Base-by-base conservation (phyloP, 2,888 invertebrate species). In the Pyralis farinalis region DNA sequence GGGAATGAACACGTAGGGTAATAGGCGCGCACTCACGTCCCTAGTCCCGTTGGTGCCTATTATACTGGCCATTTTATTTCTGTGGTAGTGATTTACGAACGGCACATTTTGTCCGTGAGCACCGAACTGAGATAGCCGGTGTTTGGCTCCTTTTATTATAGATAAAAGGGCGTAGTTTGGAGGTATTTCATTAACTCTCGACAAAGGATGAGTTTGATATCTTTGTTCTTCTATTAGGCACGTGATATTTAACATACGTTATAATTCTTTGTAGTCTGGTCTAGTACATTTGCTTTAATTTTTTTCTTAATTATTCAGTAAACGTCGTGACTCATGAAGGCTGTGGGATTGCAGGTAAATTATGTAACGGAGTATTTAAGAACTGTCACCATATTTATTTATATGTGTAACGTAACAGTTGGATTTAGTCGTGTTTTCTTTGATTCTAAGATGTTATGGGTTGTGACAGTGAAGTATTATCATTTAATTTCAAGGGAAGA, bases 81-180 rank as follows among this genome's bases (percentile, higher is more conserved):
- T 41, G 40, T 50, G 41, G 40, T 39, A 48, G 59, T 74, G 72
- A 78, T 78, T 75, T 74, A 76, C 61, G 44, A 54, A 43, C 50
- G 57, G 62, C 55, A 60, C 68, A 67, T 65, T 69, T 64, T 54
- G 59, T 62, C 46, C 67, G 61, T 65, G 65, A 51, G 52, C 53
- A 48, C 49, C 49, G 55, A 52, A 55, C 43, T 8, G 25, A 25
- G 7, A n/a, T 25, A 25, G 25, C 25, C 25, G 42, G 45, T 25
- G 25, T 25, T 25, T 25, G n/a, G 25, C 25, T 46, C 48, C 46
- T 44, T 48, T 46, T 38, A 38, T 31, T 39, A 43, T 47, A 39
- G 39, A 47, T 43, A 47, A 39, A 40, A 39, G 38, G 28, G 37
- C 30, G 22, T 4, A 16, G 16, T 16, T 16, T 33, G 39, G 32